These are phyloP conservation scores for Podarcis lilfordi DNA, from an alignment of 2,797 vertebrate genomes.

Conservation along the genomic window DNA sequence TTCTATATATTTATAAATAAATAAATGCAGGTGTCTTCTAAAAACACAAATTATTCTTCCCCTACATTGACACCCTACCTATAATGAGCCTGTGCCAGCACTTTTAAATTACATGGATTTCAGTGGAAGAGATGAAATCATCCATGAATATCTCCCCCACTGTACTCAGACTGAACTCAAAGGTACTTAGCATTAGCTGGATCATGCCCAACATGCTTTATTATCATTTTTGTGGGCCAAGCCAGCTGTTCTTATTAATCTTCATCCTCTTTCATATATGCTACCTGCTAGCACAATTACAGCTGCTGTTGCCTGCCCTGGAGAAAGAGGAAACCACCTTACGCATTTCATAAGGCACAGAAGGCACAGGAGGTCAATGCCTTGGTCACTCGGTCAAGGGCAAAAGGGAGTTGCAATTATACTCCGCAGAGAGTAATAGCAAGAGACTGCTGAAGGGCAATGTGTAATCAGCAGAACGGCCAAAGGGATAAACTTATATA, in stretches of 20 bases:
- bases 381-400: constrained; percentile 1
- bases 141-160: neutral
- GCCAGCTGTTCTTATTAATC: neutral
- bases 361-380: neutral
- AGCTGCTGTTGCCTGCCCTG: neutral
- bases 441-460: neutral
- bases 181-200: neutral
- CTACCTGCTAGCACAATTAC: neutral
- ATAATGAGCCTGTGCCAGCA: neutral
- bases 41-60: too few species aligned
- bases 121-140: neutral
- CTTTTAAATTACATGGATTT: neutral
- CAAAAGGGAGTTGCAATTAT: constrained; percentile 23
- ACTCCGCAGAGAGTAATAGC: neutral
- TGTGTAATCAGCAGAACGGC: neutral
- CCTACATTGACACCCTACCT: too few species aligned
- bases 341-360: neutral
- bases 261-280: neutral
- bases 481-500: neutral
- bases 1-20: too few species aligned
- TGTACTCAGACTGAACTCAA: neutral
- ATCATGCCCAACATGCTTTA: neutral
- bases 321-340: constrained; percentile 7
- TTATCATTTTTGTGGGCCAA: neutral
- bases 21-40: too few species aligned